Conservation (phyloP, 2,113 vertebrate genomes). For the Rutilus rutilus region DNA sequence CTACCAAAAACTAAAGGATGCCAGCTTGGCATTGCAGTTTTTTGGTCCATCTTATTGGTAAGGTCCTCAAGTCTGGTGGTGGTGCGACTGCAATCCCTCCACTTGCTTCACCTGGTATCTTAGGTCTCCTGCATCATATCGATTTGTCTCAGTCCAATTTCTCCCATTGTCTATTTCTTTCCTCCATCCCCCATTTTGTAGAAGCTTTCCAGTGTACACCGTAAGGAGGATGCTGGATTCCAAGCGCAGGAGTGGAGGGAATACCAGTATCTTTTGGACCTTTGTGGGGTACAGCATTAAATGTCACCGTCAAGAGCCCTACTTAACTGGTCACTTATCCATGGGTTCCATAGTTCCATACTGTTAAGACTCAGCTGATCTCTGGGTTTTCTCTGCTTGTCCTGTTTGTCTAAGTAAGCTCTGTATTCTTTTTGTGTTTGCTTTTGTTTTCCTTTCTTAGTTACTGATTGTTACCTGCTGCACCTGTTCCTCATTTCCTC, state of each 20-base stretch:
- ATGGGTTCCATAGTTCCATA: background rate
- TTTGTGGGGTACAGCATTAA: background rate
- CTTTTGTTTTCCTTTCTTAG: background rate
- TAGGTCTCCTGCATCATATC: background rate
- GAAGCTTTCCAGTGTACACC: no score
- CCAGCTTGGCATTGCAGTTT: background rate
- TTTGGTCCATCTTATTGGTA: background rate
- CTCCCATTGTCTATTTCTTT: background rate
- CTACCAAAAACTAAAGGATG: background rate
- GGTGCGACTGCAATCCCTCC: background rate
- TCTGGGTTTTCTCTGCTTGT: background rate
- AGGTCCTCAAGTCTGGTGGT: background rate
- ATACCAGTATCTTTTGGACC: no score
- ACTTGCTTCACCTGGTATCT: background rate
- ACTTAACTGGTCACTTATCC: background rate
- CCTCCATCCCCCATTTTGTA: no score
- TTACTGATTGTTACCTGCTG: background rate
- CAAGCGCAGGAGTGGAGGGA: no score
- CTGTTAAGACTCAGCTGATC: background rate
- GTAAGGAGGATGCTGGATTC: no score
- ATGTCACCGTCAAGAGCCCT: background rate
- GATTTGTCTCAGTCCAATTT: background rate
- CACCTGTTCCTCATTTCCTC: background rate
- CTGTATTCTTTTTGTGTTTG: background rate
- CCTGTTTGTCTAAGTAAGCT: background rate